Conservation (phyloP, 2,113 vertebrate species). For the Trichechus manatus region DNA sequence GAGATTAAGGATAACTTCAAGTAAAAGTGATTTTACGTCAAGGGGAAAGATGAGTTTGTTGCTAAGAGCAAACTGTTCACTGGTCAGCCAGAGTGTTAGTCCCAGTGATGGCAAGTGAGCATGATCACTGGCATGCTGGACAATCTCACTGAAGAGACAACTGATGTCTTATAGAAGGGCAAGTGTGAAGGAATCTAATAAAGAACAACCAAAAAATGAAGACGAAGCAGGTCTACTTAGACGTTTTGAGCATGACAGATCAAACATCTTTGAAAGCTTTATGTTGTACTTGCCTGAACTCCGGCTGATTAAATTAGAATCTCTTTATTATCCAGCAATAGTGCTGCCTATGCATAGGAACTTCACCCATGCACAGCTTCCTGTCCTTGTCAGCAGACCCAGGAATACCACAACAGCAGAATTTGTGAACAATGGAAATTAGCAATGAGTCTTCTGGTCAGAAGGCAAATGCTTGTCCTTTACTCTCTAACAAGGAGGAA, state of each 20-base stretch:
- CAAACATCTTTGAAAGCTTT: constrained; percentile 67
- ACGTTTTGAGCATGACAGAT: constrained; percentile 28
- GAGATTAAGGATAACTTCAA: constrained; percentile 73
- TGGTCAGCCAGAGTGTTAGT: background rate
- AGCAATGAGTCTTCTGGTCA: background rate
- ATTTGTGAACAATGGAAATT: constrained; percentile 27
- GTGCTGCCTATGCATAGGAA: background rate
- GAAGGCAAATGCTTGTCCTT: background rate
- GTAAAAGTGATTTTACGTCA: constrained; percentile 59
- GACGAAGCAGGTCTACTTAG: background rate
- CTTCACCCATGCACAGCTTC: background rate
- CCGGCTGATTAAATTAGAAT: constrained; percentile 67
- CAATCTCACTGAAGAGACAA: rapidly evolving
- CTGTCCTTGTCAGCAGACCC: constrained; percentile 62
- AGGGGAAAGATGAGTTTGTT: background rate
- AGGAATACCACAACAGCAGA: constrained; percentile 46
- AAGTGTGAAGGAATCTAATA: background rate
- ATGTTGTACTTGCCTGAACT: constrained; percentile 33
- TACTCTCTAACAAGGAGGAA: background rate
- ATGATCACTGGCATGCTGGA: rapidly evolving
- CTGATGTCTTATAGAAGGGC: background rate
- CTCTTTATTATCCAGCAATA: constrained; percentile 45
- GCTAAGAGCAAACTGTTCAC: constrained; percentile 42
- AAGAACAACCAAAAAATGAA: background rate
- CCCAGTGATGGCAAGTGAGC: background rate